These are phyloP conservation scores for Rhopalosiphum maidis DNA, from an alignment of 1,140 invertebrate genomes.

Conservation along the genomic window DNA sequence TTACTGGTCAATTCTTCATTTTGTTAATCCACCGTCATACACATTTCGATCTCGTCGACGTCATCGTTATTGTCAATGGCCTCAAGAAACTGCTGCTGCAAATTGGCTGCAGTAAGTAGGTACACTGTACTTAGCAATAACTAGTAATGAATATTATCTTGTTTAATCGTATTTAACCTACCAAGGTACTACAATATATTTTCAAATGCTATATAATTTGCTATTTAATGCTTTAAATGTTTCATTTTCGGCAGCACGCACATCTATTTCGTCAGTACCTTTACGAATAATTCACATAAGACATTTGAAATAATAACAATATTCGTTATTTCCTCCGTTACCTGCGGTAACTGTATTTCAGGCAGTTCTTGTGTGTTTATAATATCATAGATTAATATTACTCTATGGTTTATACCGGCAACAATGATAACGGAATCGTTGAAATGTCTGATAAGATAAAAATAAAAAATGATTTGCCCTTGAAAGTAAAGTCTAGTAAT, in stretches of 20 bases:
- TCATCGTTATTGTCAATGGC: background rate
- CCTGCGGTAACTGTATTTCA: background rate
- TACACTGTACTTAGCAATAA: background rate
- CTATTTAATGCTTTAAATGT: background rate
- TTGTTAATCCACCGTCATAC: background rate
- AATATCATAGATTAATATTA: too few species aligned
- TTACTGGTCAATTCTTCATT: background rate
- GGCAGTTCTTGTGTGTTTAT: background rate
- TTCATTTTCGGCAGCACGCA: background rate
- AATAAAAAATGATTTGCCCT: conserved; percentile 48
- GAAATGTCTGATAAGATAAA: background rate
- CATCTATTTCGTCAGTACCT: background rate
- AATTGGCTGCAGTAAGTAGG: background rate
- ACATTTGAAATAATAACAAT: background rate
- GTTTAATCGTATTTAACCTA: background rate
- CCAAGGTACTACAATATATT: background rate
- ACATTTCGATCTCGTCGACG: background rate
- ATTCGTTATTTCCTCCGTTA: background rate
- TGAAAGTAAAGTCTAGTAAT: conserved; percentile 44
- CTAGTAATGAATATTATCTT: background rate
- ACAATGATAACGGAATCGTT: background rate
- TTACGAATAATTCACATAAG: background rate
- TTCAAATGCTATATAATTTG: too few species aligned
- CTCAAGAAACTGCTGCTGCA: background rate
- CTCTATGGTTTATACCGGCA: background rate